These are phyloP conservation scores for Lucifuga dentata DNA, from an alignment of 2,113 vertebrate genomes.

Conservation along the genomic window DNA sequence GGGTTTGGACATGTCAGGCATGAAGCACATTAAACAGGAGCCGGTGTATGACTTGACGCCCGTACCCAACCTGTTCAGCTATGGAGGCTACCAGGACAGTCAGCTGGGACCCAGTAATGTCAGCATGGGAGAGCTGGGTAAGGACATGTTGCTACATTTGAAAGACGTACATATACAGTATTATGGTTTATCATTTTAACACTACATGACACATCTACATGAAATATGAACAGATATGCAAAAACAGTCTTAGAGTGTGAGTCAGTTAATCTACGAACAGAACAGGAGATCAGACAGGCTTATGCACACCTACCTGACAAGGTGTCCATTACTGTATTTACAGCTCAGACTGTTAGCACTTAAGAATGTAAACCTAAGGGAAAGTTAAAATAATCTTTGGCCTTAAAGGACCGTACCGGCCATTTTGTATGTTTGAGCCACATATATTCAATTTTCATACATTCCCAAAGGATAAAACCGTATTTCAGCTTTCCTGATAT, in stretches of 20 bases:
- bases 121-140: slow-evolving; percentile 96
- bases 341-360: slow-evolving; percentile 20
- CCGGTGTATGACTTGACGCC: slow-evolving; percentile 98
- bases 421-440: no score
- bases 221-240: slow-evolving; percentile 30
- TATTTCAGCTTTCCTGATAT: no score
- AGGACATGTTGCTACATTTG: slow-evolving; percentile 3
- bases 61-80: slow-evolving; percentile 97
- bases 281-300: slow-evolving; percentile 65
- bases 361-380: slow-evolving; percentile 16
- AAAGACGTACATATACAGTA: background rate
- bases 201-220: slow-evolving; percentile 7
- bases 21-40: slow-evolving; percentile 99
- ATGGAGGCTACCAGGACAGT: slow-evolving; percentile 94
- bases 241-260: slow-evolving; percentile 48
- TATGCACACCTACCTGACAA: slow-evolving; percentile 53
- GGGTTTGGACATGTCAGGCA: slow-evolving; percentile 97
- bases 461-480: no score
- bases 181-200: slow-evolving; percentile 14
- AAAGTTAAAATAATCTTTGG: slow-evolving; percentile 22
- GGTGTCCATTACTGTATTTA: slow-evolving; percentile 41
- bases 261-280: slow-evolving; percentile 61
- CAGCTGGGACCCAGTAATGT: slow-evolving; percentile 90
- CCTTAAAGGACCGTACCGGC: no score
- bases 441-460: no score